Evolutionary conservation across 2,888 invertebrate species (phyloP).

Genomic region (Tanytarsus gracilentus): DNA sequence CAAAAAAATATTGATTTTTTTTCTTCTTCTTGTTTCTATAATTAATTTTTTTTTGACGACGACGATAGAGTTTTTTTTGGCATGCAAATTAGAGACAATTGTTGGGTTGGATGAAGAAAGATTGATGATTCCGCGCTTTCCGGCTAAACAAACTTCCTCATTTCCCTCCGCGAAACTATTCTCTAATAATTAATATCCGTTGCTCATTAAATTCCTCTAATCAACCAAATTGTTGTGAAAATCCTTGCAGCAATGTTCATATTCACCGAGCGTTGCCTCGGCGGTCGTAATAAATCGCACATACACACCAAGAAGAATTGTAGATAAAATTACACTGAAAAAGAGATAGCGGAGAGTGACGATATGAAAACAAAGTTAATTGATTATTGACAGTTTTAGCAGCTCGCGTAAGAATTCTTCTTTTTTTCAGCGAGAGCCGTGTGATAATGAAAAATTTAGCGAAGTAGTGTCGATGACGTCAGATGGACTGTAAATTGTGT

Average conservation of each 20-base stretch:
- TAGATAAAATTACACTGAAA: no score
- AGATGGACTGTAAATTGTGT: no score
- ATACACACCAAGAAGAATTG: no score
- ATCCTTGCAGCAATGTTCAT: no score
- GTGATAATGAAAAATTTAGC: no score
- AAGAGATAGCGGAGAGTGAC: not conserved
- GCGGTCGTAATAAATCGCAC: no score
- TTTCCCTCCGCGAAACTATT: not conserved
- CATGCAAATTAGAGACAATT: not conserved
- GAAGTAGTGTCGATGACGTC: no score
- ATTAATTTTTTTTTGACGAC: not conserved
- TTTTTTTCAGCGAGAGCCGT: no score
- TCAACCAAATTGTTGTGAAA: no score
- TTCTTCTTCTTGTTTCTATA: not conserved
- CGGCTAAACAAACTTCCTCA: not conserved
- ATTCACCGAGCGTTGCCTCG: no score
- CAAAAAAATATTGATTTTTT: conserved; percentile 1
- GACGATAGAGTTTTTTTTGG: not conserved
- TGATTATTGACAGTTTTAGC: conserved; percentile 3
- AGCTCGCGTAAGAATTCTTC: no score
- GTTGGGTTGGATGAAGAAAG: conserved; percentile 5
- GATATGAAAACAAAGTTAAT: not conserved
- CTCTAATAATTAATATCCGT: not conserved
- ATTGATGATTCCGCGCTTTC: conserved; percentile 5
- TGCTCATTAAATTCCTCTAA: no score